Evolutionary conservation across 1,140 invertebrate species (phyloP), one percentile per base, ranked within the genome.

Genomic region (Ladona fulva): DNA sequence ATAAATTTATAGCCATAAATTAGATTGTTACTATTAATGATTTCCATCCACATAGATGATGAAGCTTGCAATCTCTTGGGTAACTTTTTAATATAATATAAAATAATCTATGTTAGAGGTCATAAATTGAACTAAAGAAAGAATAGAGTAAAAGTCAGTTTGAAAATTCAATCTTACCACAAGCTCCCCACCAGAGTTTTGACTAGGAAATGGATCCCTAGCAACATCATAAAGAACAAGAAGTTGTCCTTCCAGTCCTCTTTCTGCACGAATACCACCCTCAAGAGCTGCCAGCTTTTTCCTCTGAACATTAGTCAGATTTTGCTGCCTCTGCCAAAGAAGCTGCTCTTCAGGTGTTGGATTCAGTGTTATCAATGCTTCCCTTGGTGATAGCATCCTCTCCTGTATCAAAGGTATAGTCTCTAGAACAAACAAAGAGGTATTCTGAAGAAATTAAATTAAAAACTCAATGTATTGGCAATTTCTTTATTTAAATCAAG

Each of bases 191-290:
- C 52, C 52, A 19, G 52, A 66, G 14, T 66, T 66, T 3, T 12
- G 14, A 19, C 16, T 19, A 19, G 86, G 86, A 22, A 81, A 77
- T 1, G 85, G 81, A 76, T 86, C 82, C 37, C 87, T 82, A 37
- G 89, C 86, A 0, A 91, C 89, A 78, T 91, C 89, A 81, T 91
- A 91, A 78, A 90, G 88, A 7, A 91, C 89, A 5, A 90, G 85
- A 79, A 91, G 89, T 80, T 91, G 90, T 42, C 89, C 90, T 66
- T 87, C 83, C 22, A 89, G 81, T 5, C 89, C 90, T 44, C 87
- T 84, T 6, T 83, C 79, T n/a, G 83, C 79, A 78, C 81, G n/a
- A 76, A 16, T 66, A 5, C 52, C n/a, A 12, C 52, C 52, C n/a
- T 22, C 16, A 16, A 1, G 52, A 22, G 52, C 52, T 66, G n/a